Conservation (phyloP, 2,797 vertebrate genomes). For the Enteromius trimaculatus region DNA sequence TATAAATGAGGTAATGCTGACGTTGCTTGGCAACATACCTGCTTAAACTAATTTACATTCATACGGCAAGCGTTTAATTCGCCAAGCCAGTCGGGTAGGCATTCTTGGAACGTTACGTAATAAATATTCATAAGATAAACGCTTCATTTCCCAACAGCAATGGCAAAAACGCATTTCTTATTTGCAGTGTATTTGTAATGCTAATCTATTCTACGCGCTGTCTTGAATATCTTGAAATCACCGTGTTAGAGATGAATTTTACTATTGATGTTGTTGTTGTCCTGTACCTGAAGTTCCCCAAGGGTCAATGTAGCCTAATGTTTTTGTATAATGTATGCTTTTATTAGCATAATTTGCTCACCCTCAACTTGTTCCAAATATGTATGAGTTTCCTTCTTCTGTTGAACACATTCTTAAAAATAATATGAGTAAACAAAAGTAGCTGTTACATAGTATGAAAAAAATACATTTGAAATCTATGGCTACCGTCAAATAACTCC, state of each 20-base stretch:
- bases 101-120: neutral
- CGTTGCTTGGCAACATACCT: neutral
- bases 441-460: neutral
- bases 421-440: neutral
- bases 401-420: neutral
- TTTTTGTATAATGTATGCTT: neutral
- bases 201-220: neutral
- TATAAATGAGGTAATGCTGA: neutral
- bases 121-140: conserved; percentile 31
- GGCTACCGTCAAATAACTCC: neutral
- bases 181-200: neutral
- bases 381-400: neutral
- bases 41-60: neutral
- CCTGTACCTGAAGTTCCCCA: neutral
- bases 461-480: neutral
- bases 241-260: neutral
- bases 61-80: neutral
- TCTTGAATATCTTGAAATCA: neutral
- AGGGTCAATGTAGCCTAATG: neutral
- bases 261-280: neutral
- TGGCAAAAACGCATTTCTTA: neutral
- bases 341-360: neutral
- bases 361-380: neutral
- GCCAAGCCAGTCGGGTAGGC: neutral
- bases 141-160: neutral